Evolutionary conservation across 2,113 vertebrate species (phyloP), one percentile per base, ranked within the genome.

Genomic region (Myiozetetes cayanensis): DNA sequence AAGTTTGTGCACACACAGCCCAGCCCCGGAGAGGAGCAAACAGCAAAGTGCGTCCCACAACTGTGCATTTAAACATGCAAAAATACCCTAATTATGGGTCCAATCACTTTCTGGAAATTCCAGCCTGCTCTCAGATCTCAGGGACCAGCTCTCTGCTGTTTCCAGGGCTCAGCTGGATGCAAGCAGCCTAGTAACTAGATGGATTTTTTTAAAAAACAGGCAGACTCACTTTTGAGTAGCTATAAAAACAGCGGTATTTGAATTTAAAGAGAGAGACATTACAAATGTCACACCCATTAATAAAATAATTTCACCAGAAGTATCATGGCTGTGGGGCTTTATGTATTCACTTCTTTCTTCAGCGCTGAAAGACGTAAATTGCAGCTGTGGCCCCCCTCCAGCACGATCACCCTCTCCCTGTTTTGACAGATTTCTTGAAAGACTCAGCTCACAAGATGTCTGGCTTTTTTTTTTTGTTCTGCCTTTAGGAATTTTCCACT

Each of bases 391-490:
- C 65, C 61, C 85, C 89, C 90, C 90, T 92, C 92, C 65, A 94
- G 96, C 91, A 65, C 6, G 89, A 86, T 96, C 91, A 92, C 76
- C 84, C 86, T 89, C 52, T 95, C 89, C 61, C 52, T 96, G 91
- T 95, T 95, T 95, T 95, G 96, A 96, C 96, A 97, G 87, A 89
- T 95, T 94, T 93, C 87, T 76, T 87, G 71, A 95, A 93, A 94
- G 84, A 53, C 58, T 94, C 66, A 68, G 85, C 77, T 95, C 95
- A 91, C 95, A 96, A 95, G 93, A 95, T 92, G 91, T 95, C 89
- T 97, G 85, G 62, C 37, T 76, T 82, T 82, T 41, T 82, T 41
- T 37, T 92, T 94, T 83, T 82, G 62, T 92, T 95, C 89, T 94
- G 93, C 84, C 85, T 94, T 87, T 70, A 95, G 94, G 79, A 85